Evolutionary conservation across 2,797 vertebrate genomes (phyloP).

Genomic region (Morus bassanus): DNA sequence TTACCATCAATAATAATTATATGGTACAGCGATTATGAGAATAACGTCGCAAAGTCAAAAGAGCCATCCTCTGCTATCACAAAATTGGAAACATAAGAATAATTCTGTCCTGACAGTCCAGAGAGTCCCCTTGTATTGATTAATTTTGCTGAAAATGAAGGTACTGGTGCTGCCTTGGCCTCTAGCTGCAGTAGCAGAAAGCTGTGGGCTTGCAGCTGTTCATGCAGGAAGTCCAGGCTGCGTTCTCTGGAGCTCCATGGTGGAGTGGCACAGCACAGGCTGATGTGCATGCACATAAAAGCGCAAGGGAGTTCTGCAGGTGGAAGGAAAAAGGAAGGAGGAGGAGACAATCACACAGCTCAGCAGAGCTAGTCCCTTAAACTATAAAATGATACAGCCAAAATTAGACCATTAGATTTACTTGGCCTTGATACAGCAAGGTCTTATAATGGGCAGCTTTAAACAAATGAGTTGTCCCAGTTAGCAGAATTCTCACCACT

Average conservation of each 20-base stretch:
- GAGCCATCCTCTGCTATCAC: background rate
- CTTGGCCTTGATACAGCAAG: background rate
- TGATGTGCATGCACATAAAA: background rate
- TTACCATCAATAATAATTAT: background rate
- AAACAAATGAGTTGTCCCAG: background rate
- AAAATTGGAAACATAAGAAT: background rate
- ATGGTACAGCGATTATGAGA: no score
- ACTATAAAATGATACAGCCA: background rate
- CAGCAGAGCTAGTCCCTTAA: background rate
- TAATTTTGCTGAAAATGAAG: background rate
- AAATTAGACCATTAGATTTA: background rate
- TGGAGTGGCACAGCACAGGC: background rate
- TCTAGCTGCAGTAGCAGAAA: background rate
- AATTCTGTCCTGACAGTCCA: background rate
- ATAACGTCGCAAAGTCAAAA: background rate
- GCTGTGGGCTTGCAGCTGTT: background rate
- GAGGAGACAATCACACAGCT: background rate
- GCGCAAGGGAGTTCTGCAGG: background rate
- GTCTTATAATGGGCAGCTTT: background rate
- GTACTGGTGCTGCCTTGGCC: background rate
- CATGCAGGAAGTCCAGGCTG: background rate
- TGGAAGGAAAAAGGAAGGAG: background rate
- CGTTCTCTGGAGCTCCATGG: background rate
- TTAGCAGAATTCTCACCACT: no score
- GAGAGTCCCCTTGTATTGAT: background rate